Base-by-base conservation (phyloP, 2,888 invertebrate species). In the Drosophila kokeensis region DNA sequence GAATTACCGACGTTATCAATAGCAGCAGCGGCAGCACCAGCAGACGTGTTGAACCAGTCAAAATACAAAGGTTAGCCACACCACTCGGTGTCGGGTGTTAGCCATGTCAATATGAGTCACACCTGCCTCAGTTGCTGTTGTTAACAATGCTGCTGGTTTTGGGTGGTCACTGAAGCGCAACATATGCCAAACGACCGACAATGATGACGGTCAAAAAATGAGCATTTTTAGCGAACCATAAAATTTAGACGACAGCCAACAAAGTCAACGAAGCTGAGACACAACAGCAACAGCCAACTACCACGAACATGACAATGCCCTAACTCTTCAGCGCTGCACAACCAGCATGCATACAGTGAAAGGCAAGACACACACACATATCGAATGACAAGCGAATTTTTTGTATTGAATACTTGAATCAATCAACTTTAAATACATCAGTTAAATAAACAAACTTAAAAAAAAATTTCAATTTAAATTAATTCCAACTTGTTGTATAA, bases 1-100 rank as follows among this genome's bases (percentile, higher is more conserved):
- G 82, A 81, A 82, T 82, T 60, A 55, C 50, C 61, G 62, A 58
- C 73, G 81, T 87, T 87, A 84, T 80, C 75, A 77, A 45, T 52
- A 38, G 34, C 69, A 45, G 29, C 78, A 54, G 5, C 68, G n/a
- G 49, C 65, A 63, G 18, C 27, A 30, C 1, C 50, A 27, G 13
- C 80, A 85, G 79, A 81, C 83, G 85, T 81, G 84, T 81, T 87
- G 64, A 80, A 73, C 78, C 67, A 86, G 81, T 87, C 79, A 81
- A 73, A 79, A 79, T 69, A 71, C 70, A 86, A 75, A 88, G 85
- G 86, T 88, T 88, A 86, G 69, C 79, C 77, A 67, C 45, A 69
- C 64, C 50, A 62, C 64, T 50, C 27, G n/a, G 50, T 30, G 30
- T 70, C 65, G 83, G 83, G 69, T 81, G 87, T 83, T 82, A 78